A percentile compares a stretch with the other conserved stretches of the same genome.
These are phyloP conservation scores for Rallus limicola DNA, from an alignment of 2,113 vertebrate species.

Conservation along the genomic window DNA sequence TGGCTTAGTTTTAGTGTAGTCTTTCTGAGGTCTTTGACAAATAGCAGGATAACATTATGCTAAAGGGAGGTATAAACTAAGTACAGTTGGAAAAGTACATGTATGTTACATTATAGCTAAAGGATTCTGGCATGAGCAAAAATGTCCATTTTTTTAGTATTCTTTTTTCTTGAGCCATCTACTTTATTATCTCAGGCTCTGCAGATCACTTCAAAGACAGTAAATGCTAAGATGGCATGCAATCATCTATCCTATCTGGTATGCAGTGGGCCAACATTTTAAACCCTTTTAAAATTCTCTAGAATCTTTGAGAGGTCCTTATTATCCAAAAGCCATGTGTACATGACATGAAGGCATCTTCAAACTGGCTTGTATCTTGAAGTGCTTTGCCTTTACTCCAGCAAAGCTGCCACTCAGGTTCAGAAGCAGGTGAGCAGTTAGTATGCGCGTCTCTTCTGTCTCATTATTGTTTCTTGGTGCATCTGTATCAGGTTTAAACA, in stretches of 20 bases:
- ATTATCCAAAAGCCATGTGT: background rate
- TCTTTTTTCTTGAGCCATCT: background rate
- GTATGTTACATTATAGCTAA: background rate
- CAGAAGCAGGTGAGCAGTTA: background rate
- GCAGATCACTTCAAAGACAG: background rate
- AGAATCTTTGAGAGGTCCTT: background rate
- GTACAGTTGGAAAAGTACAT: background rate
- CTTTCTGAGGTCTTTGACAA: background rate
- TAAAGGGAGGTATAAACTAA: background rate
- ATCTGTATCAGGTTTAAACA: background rate
- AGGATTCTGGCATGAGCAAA: background rate
- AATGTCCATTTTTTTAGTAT: background rate
- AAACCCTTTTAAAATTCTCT: background rate
- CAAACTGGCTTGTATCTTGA: background rate
- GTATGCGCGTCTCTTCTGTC: background rate
- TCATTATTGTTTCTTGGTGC: background rate
- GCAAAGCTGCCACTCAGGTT: background rate
- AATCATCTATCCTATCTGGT: background rate
- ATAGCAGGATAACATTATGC: background rate
- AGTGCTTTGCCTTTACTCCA: background rate
- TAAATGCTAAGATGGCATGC: background rate
- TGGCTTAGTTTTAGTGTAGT: background rate
- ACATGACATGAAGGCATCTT: background rate
- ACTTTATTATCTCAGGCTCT: background rate
- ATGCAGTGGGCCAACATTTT: background rate